Percentiles rank a stretch among this genome's conserved stretches.
These are phyloP conservation scores for Lasioglossum figueresi DNA, from an alignment of 2,888 invertebrate genomes.

Conservation along the genomic window DNA sequence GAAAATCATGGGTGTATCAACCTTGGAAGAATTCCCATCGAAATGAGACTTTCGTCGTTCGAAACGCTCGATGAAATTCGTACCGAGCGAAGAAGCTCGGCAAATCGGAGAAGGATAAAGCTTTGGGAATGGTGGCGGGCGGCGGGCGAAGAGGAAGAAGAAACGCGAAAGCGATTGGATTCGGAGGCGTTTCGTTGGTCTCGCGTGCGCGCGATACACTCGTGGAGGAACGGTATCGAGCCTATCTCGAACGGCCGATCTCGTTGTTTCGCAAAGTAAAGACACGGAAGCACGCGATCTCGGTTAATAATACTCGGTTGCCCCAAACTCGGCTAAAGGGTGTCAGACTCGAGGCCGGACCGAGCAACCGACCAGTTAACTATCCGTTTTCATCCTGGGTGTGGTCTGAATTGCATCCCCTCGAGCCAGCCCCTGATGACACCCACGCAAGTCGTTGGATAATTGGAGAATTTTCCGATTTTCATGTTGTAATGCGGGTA, in stretches of 20 bases:
- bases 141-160: neutral
- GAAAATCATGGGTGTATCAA: neutral
- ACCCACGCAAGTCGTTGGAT: neutral
- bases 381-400: neutral
- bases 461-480: neutral
- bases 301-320: conserved; percentile 77
- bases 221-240: conserved; percentile 13
- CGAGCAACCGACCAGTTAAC: too few relatives aligned
- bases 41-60: neutral
- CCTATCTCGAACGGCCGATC: conserved; percentile 36
- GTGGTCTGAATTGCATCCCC: neutral
- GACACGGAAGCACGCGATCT: conserved; percentile 69
- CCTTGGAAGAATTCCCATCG: neutral
- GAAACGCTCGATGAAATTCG: neutral
- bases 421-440: neutral
- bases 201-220: neutral
- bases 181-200: neutral
- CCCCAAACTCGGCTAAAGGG: conserved; percentile 77
- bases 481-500: neutral
- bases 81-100: neutral
- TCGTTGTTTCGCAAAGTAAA: conserved; percentile 63
- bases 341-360: conserved; percentile 63
- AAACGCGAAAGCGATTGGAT: neutral
- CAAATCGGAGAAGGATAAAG: neutral
- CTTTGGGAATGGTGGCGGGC: neutral